These are phyloP conservation scores for Erynnis tages DNA, from an alignment of 2,888 invertebrate species.

Conservation along the genomic window DNA sequence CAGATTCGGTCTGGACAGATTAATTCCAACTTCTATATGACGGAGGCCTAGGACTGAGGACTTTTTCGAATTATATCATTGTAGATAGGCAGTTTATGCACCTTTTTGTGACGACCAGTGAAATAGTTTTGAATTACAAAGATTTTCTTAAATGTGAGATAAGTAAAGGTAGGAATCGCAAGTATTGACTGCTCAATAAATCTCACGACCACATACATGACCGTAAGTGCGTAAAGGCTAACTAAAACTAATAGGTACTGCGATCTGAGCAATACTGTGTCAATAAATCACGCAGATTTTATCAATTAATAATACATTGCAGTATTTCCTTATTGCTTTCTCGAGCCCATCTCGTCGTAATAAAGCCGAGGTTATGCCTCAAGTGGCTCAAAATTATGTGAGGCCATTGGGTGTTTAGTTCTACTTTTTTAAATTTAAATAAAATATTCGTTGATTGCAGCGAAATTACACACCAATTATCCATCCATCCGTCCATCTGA, in stretches of 20 bases:
- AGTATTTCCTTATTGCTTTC: slow-evolving; percentile 35
- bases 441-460: too few species aligned
- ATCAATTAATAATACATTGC: slow-evolving; percentile 38
- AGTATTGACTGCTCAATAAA: neutral
- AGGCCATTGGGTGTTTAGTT: neutral
- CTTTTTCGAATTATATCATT: too few species aligned
- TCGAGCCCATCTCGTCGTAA: slow-evolving; percentile 2
- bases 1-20: too few species aligned
- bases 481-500: too few species aligned
- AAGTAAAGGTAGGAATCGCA: too few species aligned
- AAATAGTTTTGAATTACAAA: neutral
- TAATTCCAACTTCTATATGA: too few species aligned
- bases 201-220: neutral
- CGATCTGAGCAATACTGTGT: slow-evolving; percentile 8
- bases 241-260: neutral
- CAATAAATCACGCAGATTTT: slow-evolving; percentile 33
- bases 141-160: neutral
- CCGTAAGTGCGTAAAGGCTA: neutral
- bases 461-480: too few species aligned
- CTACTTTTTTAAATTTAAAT: too few species aligned
- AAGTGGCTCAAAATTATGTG: slow-evolving; percentile 7
- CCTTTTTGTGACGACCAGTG: too few species aligned
- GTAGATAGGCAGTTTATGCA: too few species aligned
- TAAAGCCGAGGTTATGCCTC: slow-evolving; percentile 7
- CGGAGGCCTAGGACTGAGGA: too few species aligned